Conservation (phyloP, 2,113 vertebrate genomes). For the Danionella cerebrum region DNA sequence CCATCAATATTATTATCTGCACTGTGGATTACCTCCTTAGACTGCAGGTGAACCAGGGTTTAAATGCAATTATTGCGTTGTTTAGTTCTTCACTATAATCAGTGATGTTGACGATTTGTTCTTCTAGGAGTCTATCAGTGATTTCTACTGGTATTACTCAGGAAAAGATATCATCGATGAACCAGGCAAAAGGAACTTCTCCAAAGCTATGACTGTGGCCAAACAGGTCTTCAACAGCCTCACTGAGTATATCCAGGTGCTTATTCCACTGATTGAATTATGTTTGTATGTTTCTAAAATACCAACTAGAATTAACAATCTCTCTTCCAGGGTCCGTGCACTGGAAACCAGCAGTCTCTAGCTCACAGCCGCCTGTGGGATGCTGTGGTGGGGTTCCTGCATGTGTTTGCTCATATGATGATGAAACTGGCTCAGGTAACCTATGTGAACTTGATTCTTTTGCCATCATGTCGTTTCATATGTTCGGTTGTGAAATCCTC, state of each 20-base stretch:
- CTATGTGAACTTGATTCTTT: neutral
- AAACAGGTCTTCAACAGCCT: conserved; percentile 95
- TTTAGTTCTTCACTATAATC: neutral
- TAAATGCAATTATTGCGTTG: neutral
- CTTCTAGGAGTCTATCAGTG: conserved; percentile 88
- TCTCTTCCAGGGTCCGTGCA: conserved; percentile 80
- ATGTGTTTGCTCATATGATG: conserved; percentile 97
- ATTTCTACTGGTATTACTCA: conserved; percentile 98
- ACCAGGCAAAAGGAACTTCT: conserved; percentile 92
- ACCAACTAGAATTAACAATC: too few species aligned
- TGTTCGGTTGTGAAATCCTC: too few species aligned
- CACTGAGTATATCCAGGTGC: conserved; percentile 93
- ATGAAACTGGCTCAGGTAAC: conserved; percentile 93
- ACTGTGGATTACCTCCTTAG: conserved; percentile 91
- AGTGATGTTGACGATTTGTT: neutral
- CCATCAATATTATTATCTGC: conserved; percentile 93
- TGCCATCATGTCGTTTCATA: too few species aligned
- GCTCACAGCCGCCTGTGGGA: conserved; percentile 94
- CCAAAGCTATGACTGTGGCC: conserved; percentile 92
- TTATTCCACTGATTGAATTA: neutral
- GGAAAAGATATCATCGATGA: conserved; percentile 91
- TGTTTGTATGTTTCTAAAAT: too few species aligned
- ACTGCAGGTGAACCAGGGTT: conserved; percentile 69
- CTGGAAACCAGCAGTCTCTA: conserved; percentile 93
- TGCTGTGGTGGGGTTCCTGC: conserved; percentile 90